Base-by-base conservation (phyloP, 1,140 invertebrate species). In the Lycorma delicatula region DNA sequence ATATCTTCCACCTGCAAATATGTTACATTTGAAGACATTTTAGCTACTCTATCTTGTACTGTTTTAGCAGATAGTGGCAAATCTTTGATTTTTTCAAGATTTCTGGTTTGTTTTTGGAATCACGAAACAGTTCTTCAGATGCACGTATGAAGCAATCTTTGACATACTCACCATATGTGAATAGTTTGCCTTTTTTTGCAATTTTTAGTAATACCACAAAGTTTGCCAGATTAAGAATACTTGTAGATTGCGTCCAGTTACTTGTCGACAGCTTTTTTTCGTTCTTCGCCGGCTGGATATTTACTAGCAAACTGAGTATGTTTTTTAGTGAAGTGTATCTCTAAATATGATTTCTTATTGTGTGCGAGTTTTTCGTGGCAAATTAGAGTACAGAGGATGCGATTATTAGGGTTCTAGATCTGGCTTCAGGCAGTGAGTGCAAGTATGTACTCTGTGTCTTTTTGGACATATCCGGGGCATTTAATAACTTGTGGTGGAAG, bases 1-100 rank as follows among this genome's bases (percentile, higher is more conserved):
- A 68, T 46, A 59, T 67, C 63, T 67, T 66, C 53, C 20, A 68
- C 47, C 20, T 66, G 62, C 61, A 54, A 36, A 36, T 60, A 25
- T 50, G 60, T 66, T 64, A 67, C 36, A 67, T 66, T 67, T 54
- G 60, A 66, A 68, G 62, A 67, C 64, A 68, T 67, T 68, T 66
- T 62, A 44, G 51, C 38, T 46, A 41, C 64, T 65, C 59, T 64
- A 64, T 68, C 61, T 68, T 67, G 50, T 27, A 66, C 56, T 64
- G 62, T 68, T 68, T 66, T 66, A 46, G 64, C 61, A 27, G 61
- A 67, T 44, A 63, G 48, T 63, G 66, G 59, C 54, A 68, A 58
- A 22, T 66, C 62, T 66, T 66, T 62, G 36, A 66, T 64, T 65
- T 41, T 61, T 67, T 67, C 56, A 64, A 23, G 38, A 67, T 67